Conservation (phyloP, 2,113 vertebrate species). For the Marmota monax region DNA sequence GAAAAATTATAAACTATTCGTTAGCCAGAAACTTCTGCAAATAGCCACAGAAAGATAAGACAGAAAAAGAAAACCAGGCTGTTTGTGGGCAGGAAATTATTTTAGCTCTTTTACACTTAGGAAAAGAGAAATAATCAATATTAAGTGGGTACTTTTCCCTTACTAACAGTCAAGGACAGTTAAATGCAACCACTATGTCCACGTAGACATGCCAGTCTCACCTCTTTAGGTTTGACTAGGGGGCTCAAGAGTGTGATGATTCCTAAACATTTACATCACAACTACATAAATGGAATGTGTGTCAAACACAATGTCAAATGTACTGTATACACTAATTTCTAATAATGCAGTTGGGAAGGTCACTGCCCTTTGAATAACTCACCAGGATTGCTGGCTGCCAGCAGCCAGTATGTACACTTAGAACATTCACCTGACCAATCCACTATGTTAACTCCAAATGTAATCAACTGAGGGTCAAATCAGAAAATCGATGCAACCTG, state of each 20-base stretch:
- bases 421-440: background rate
- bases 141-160: background rate
- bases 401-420: background rate
- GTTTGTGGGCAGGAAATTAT: background rate
- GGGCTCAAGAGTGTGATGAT: background rate
- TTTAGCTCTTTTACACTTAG: background rate
- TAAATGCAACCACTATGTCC: background rate
- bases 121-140: background rate
- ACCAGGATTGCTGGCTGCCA: no score
- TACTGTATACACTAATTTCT: background rate
- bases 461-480: background rate
- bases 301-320: background rate
- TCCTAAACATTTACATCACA: background rate
- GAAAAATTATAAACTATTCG: background rate
- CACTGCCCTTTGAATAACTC: background rate
- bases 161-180: background rate
- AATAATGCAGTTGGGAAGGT: background rate
- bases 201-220: background rate
- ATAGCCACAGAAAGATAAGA: background rate
- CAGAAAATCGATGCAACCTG: background rate
- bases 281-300: background rate
- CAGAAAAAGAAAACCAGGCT: background rate
- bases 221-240: background rate
- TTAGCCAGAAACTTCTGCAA: slow-evolving; percentile 12
- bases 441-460: slow-evolving; percentile 25